Evolutionary conservation across 2,113 vertebrate species (phyloP).

Genomic region (Clarias macrocephalus): DNA sequence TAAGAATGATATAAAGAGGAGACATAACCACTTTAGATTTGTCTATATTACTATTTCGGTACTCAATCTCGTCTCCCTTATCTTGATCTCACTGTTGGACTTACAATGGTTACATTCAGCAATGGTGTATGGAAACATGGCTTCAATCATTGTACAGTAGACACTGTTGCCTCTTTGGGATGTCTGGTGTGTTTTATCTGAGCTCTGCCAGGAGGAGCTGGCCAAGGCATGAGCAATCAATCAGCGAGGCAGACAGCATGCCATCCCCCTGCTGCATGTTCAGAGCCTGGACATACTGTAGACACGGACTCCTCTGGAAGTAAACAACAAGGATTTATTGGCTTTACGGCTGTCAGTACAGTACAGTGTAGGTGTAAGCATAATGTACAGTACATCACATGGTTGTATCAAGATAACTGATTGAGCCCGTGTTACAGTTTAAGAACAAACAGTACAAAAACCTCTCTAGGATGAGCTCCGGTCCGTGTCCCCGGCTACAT

Average conservation of each 20-base stretch:
- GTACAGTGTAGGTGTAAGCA: too few relatives aligned
- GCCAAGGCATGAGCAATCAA: constrained; percentile 53
- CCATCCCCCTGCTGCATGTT: constrained; percentile 36
- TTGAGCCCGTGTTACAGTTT: not conserved
- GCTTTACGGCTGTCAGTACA: constrained; percentile 47
- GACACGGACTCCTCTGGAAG: constrained; percentile 57
- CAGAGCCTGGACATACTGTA: constrained; percentile 41
- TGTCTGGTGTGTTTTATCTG: constrained; percentile 12
- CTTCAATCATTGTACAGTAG: not conserved
- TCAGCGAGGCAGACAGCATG: constrained; percentile 47
- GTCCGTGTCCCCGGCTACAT: not conserved
- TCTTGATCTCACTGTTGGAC: not conserved
- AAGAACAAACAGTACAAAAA: not conserved
- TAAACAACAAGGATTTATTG: constrained; percentile 67
- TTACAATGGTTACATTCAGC: not conserved
- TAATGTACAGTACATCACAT: not conserved
- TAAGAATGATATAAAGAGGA: not conserved
- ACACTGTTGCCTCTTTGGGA: constrained; percentile 3
- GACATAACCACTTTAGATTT: not conserved
- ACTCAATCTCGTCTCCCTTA: not conserved
- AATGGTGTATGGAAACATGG: not conserved
- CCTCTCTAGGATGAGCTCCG: not conserved
- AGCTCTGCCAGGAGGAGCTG: constrained; percentile 37
- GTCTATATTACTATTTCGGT: not conserved
- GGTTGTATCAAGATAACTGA: not conserved